A percentile compares a stretch with the other conserved stretches of the same genome.
Evolutionary conservation across 2,113 vertebrate species (phyloP).

Genomic region (Ochotona curzoniae): DNA sequence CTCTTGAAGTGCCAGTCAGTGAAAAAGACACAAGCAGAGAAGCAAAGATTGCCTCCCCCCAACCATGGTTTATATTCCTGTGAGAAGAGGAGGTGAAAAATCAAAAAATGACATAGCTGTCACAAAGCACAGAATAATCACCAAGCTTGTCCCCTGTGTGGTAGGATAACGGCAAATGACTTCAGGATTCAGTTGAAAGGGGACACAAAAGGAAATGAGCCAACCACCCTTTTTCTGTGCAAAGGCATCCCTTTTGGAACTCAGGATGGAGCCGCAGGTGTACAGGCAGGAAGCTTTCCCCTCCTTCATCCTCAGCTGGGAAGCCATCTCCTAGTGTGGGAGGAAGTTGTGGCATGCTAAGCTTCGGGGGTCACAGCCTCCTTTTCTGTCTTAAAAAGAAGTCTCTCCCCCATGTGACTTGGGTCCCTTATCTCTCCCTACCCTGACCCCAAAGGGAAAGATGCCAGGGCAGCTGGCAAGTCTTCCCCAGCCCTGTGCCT

Average conservation of each 20-base stretch:
- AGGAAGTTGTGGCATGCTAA: background rate
- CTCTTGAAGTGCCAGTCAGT: slow-evolving; percentile 18
- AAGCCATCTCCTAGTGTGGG: background rate
- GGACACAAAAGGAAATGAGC: slow-evolving; percentile 35
- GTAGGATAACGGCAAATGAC: background rate
- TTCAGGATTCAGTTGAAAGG: slow-evolving; percentile 44
- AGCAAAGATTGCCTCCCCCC: background rate
- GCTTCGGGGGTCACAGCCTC: background rate
- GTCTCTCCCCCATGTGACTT: background rate
- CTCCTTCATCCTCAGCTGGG: background rate
- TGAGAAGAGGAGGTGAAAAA: slow-evolving; percentile 15
- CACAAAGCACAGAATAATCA: background rate
- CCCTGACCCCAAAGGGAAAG: background rate
- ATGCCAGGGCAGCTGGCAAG: background rate
- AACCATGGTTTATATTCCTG: background rate
- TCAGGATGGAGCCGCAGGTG: background rate
- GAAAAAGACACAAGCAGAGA: slow-evolving; percentile 30
- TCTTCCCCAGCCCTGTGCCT: background rate
- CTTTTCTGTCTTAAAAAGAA: background rate
- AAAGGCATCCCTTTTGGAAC: too few species aligned
- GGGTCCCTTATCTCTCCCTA: background rate
- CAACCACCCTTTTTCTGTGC: slow-evolving; percentile 11
- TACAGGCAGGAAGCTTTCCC: background rate
- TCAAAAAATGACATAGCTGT: background rate
- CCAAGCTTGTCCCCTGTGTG: background rate